Evolutionary conservation across 2,797 vertebrate genomes (phyloP).

Genomic region (Vespertilio murinus): DNA sequence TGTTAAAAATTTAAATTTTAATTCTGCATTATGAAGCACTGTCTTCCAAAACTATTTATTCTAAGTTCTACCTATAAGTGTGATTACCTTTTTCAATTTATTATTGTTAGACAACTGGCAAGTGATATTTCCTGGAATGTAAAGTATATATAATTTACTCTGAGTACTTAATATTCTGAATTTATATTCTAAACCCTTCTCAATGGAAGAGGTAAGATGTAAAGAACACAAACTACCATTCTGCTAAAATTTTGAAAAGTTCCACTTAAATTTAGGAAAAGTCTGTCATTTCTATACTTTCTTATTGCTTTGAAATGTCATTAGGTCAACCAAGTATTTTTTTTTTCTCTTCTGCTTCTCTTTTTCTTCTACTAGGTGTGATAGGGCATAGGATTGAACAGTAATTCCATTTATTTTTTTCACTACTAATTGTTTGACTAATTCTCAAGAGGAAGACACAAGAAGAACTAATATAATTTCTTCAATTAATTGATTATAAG

Average conservation of each 20-base stretch:
- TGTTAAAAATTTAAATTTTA: neutral
- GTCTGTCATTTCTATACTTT: neutral
- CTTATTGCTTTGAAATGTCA: neutral
- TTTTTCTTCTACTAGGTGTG: neutral
- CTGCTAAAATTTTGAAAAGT: neutral
- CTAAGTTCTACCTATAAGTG: neutral
- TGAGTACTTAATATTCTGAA: neutral
- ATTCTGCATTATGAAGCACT: neutral
- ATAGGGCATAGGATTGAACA: neutral
- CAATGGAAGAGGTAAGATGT: neutral
- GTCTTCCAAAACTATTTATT: neutral
- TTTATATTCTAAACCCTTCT: neutral
- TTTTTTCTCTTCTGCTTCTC: neutral
- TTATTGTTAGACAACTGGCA: neutral
- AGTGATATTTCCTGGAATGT: neutral
- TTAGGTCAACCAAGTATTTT: neutral
- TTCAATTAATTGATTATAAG: constrained; percentile 36
- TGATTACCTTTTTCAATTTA: neutral
- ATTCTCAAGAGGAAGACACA: neutral
- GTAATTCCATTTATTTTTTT: neutral
- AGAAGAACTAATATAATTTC: neutral
- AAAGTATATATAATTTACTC: neutral
- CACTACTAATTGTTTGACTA: neutral
- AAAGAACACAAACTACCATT: neutral
- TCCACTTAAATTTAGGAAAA: neutral